Percentiles rank a stretch among this genome's conserved stretches.
Evolutionary conservation across 2,113 vertebrate species (phyloP).

Genomic region (Ailurus styani): DNA sequence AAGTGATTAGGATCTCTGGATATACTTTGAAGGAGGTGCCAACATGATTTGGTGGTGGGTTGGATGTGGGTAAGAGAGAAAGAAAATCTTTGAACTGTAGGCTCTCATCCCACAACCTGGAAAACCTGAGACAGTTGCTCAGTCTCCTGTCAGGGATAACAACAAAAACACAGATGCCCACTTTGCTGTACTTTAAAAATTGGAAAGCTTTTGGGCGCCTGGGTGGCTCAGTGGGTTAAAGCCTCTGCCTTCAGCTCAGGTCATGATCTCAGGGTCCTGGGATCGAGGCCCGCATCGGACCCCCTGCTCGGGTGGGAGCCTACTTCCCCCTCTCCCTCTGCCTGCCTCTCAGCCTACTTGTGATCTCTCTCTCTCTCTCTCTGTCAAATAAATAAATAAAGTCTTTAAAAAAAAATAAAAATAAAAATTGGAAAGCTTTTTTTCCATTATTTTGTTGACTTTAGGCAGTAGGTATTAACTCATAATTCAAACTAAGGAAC

Average conservation of each 20-base stretch:
- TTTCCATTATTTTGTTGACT: background rate
- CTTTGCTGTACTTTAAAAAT: background rate
- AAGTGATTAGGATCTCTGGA: background rate
- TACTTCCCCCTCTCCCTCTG: no score
- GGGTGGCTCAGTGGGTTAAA: no score
- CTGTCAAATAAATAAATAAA: no score
- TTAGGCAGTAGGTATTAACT: background rate
- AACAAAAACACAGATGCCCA: background rate
- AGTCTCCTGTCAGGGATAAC: background rate
- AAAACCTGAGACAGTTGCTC: background rate
- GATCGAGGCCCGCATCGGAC: no score
- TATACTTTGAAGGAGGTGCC: background rate
- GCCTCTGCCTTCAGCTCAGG: no score
- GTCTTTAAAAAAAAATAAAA: no score
- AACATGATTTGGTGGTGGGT: background rate
- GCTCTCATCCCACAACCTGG: background rate
- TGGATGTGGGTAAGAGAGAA: background rate
- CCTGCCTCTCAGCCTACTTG: no score
- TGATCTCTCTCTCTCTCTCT: no score
- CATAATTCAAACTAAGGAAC: background rate
- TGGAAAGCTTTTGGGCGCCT: background rate
- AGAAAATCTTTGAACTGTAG: background rate
- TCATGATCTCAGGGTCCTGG: no score
- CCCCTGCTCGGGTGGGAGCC: no score
- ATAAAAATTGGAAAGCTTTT: background rate